A percentile compares a stretch with the other conserved stretches of the same genome.
phyloP scores from a whole-genome alignment of 2,797 vertebrate genomes.

The Buphagus erythrorhynchus region DNA sequence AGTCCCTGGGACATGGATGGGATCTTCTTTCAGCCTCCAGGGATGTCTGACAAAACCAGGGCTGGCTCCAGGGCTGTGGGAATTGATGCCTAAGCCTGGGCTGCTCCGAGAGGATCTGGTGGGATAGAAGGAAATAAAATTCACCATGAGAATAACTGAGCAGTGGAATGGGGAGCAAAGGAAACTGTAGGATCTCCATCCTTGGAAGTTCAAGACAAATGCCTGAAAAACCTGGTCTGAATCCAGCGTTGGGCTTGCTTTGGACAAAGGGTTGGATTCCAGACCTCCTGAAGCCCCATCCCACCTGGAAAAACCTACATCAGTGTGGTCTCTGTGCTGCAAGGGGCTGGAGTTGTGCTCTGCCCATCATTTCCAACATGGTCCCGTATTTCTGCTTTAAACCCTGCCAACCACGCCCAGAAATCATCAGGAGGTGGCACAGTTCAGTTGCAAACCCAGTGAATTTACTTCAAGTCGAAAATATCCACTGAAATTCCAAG shows the following conservation, averaged over 20 bases:
- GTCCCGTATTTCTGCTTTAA: neutral
- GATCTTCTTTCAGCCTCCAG: neutral
- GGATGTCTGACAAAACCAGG: neutral
- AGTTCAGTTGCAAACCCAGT: neutral
- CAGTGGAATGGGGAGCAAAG: neutral
- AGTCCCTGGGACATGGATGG: neutral
- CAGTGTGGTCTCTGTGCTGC: neutral
- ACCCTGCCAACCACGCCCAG: neutral
- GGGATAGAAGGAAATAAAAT: neutral
- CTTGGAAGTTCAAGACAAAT: neutral
- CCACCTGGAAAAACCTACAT: neutral
- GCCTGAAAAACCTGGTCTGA: neutral
- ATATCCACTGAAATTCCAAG: neutral
- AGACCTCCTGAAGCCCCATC: neutral
- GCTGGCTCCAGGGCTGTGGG: neutral
- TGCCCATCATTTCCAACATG: accelerated
- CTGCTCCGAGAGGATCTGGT: neutral
- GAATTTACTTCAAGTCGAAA: neutral
- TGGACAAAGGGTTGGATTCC: neutral
- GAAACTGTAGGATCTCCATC: neutral
- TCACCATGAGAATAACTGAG: neutral
- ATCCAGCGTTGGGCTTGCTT: neutral
- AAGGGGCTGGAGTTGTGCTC: neutral
- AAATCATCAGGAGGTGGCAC: neutral
- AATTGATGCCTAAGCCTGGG: neutral